Base-by-base conservation (phyloP, 2,797 vertebrate species). In the Phataginus tricuspis region DNA sequence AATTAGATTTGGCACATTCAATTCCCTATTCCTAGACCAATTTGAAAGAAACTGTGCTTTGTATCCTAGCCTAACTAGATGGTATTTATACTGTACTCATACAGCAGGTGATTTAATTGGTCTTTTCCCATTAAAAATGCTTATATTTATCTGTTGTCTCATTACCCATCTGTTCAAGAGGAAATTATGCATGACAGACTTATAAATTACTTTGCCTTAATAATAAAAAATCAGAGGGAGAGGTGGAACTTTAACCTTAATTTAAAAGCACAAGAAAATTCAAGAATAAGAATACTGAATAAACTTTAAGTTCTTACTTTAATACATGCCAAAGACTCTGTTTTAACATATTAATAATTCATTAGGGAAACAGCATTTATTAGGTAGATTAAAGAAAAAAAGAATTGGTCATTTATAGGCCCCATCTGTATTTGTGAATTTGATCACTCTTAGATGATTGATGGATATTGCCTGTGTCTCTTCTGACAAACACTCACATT, bases 131-230 rank as follows among this genome's bases (percentile, higher is more conserved):
- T 61, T 93, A 89, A 68, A 95, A 92, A 75, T 83, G 57, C 45
- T 91, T 51, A 25, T 80, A 80, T 63, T 87, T 92, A 92, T 88
- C 55, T 95, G 42, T 79, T 88, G 51, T 91, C 75, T 96, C 93
- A 63, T 75, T 92, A 77, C 8, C 75, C 69, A 80, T 92, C 86
- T 94, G 77, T 88, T 93, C 61, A 84, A 77, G 79, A 95, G 75
- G 66, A 94, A 97, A 96, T 97, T 79, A 86, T 91, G 55, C 66
- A 72, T n/a, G 74, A 94, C 69, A 97, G 63, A 71, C 39, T 45
- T 74, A 91, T 53, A 96, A 96, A 96, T 96, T 96, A 90, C 72
- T 95, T 95, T 94, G 66, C 61, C 69, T 97, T 86, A 97, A 84
- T 94, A 88, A 90, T 92, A 97, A 97, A 79, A 91, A 95, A 95